Base-by-base conservation (phyloP, 2,797 vertebrate species). In the Hirundo rustica region DNA sequence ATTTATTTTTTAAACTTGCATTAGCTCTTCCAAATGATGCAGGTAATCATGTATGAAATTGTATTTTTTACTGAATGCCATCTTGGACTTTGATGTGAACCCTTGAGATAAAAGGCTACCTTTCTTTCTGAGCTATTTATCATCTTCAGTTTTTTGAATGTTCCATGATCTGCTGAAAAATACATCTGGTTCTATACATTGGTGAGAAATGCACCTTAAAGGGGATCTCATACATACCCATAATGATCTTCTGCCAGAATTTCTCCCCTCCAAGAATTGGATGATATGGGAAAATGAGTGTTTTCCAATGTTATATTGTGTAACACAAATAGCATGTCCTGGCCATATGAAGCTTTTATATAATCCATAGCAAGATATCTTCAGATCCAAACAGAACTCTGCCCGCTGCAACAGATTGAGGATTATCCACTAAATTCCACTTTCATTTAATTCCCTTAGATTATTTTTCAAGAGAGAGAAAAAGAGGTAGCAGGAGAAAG, bases 351-450 rank as follows among this genome's bases (percentile, higher is more conserved):
- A 94, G 95, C 78, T 94, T 96, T 94, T 78, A 73, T 90, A 38
- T 96, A 97, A 97, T 93, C 96, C 8, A 9, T 66, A 91, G 92
- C 57, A 96, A 92, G 22, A 68, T 88, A 93, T 86, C 90, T 94
- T 91, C 70, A 95, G 75, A 93, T 86, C 79, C 82, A 92, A 96
- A 87, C 14, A 93, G 79, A 95, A 93, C 85, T 95, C 93, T 94
- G 91, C 79, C 77, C 86, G 77, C 51, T 95, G 91, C 4, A 23
- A 75, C 93, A 95, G 96, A 93, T 44, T 96, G 94, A 72, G 95
- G 95, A 97, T 96, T 97, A 97, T 72, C 91, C 71, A 61, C 75
- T 85, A 71, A 93, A 92, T 78, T 93, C 83, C 67, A 92, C 90
- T 95, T 97, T 36, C 71, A 67, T 64, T 93, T 88, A 75, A 94